Conservation (phyloP, 2,113 vertebrate species). For the Stigmatopora nigra region DNA sequence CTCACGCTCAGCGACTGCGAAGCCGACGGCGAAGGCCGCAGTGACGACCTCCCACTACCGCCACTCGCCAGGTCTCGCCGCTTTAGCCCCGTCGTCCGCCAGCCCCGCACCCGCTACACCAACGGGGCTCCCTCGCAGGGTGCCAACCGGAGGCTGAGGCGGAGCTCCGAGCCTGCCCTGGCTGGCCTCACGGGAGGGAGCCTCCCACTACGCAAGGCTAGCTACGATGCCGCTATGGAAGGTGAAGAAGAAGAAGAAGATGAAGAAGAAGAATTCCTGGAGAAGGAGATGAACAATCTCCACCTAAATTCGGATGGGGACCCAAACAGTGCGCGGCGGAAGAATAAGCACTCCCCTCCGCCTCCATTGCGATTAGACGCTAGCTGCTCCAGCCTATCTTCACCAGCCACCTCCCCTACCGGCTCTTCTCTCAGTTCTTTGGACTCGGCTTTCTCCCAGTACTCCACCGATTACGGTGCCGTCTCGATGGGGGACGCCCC, state of each 20-base stretch:
- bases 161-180: conserved; percentile 78
- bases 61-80: conserved; percentile 57
- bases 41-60: conserved; percentile 59
- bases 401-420: conserved; percentile 80
- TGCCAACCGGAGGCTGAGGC: conserved; percentile 65
- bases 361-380: conserved; percentile 69
- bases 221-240: conserved; percentile 73
- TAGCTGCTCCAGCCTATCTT: conserved; percentile 84
- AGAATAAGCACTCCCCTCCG: conserved; percentile 62
- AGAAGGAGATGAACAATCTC: conserved; percentile 58
- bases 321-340: conserved; percentile 55
- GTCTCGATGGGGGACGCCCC: conserved; percentile 55
- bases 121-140: conserved; percentile 40
- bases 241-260: conserved; percentile 57
- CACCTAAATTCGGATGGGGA: conserved; percentile 74
- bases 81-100: conserved; percentile 42
- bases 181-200: conserved; percentile 25
- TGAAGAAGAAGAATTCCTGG: conserved; percentile 60
- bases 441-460: conserved; percentile 87
- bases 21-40: conserved; percentile 56
- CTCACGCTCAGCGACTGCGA: conserved; percentile 84
- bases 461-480: conserved; percentile 76
- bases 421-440: conserved; percentile 82
- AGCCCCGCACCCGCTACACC: conserved; percentile 42
- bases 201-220: conserved; percentile 69